Conservation (phyloP, 2,113 vertebrate species). For the Pelecanus crispus region DNA sequence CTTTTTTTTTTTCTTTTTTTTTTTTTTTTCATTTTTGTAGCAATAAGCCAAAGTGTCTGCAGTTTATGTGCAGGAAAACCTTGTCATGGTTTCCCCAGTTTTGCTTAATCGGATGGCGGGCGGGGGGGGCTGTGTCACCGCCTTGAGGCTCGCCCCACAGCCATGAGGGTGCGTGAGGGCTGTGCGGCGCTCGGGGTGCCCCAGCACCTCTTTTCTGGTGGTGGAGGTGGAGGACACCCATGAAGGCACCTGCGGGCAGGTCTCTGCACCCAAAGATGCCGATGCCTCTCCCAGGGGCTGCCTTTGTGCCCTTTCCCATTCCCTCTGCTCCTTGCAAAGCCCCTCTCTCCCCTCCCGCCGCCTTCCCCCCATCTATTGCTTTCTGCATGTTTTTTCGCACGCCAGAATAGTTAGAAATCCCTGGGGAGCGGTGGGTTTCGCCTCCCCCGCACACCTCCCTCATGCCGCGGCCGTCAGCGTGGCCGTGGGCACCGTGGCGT, state of each 20-base stretch:
- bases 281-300: neutral
- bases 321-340: neutral
- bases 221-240: neutral
- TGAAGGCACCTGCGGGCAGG: too few relatives aligned
- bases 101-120: rapidly evolving
- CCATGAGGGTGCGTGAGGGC: neutral
- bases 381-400: neutral
- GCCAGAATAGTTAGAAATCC: neutral
- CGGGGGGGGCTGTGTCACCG: neutral
- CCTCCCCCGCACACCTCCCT: neutral
- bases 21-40: neutral
- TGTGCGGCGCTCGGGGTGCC: rapidly evolving
- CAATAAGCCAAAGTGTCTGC: neutral
- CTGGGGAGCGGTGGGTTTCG: neutral
- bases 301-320: neutral
- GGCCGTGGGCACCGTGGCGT: neutral
- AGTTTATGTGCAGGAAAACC: neutral
- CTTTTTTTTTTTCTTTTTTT: neutral
- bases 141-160: neutral
- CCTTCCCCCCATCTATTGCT: neutral
- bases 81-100: neutral
- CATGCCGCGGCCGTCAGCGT: rapidly evolving
- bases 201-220: neutral
- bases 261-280: neutral
- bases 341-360: neutral